Percentiles rank a stretch among this genome's conserved stretches.
Evolutionary conservation across 2,797 vertebrate genomes (phyloP).

Genomic region (Cossypha niveicapilla): DNA sequence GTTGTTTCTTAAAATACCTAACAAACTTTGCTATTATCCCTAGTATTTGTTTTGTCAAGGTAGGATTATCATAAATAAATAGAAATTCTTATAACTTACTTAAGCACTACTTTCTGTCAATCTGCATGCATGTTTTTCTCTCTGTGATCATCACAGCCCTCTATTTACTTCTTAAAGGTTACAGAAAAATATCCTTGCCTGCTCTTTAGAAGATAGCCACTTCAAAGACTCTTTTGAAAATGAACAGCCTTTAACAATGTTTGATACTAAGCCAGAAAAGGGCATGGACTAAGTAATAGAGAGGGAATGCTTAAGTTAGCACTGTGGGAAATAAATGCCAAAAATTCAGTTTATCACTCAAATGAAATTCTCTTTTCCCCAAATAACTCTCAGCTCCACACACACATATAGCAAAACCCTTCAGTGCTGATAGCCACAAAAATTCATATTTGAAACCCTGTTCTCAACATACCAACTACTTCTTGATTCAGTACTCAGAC

Average conservation of each 20-base stretch:
- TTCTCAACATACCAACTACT: background rate
- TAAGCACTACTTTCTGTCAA: background rate
- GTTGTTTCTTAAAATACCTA: background rate
- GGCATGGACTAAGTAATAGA: background rate
- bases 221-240: conserved; percentile 61
- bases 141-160: background rate
- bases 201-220: conserved; percentile 64
- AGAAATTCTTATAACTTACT: background rate
- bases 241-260: conserved; percentile 43
- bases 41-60: background rate
- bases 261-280: conserved; percentile 52
- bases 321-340: conserved; percentile 20
- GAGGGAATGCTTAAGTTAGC: conserved; percentile 6
- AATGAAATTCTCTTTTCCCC: background rate
- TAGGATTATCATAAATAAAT: background rate
- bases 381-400: background rate
- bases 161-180: conserved; percentile 45
- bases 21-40: background rate
- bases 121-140: background rate
- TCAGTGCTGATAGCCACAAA: background rate
- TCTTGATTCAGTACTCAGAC: background rate
- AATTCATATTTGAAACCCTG: background rate
- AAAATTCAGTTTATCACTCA: background rate
- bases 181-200: conserved; percentile 51
- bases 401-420: background rate